These are phyloP conservation scores for Brachylomia viminalis DNA, from an alignment of 2,888 invertebrate species.

Conservation along the genomic window DNA sequence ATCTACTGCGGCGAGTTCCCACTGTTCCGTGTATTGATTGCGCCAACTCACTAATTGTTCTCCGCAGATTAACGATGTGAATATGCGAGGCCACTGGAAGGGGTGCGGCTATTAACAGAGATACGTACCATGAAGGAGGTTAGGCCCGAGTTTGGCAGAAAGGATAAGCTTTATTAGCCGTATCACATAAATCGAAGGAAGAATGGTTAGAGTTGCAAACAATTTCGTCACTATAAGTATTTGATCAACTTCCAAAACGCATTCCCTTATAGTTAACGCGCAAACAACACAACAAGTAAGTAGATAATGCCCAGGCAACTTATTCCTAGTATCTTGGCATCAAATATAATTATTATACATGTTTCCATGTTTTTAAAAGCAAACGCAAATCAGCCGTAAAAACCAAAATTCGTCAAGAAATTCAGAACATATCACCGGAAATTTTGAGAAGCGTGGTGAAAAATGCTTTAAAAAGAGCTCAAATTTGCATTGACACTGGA, in stretches of 20 bases:
- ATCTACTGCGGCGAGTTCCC: background rate
- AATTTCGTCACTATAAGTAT: background rate
- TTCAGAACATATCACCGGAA: too few species aligned
- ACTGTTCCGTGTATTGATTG: constrained; percentile 44
- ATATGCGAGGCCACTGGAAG: constrained; percentile 8
- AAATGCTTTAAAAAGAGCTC: too few species aligned
- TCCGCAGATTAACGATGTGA: constrained; percentile 50
- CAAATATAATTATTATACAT: background rate
- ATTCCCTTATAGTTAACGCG: too few species aligned
- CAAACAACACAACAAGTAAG: background rate
- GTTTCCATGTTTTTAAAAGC: background rate
- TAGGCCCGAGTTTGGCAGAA: too few species aligned
- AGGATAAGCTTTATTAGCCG: too few species aligned
- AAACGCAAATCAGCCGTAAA: too few species aligned
- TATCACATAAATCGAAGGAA: background rate
- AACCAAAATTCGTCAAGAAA: too few species aligned
- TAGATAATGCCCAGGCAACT: background rate
- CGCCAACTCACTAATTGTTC: constrained; percentile 50
- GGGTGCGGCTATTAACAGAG: background rate
- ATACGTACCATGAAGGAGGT: background rate
- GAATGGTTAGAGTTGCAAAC: background rate
- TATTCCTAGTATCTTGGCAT: background rate
- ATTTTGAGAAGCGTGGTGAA: too few species aligned
- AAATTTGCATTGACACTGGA: too few species aligned
- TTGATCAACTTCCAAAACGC: background rate